phyloP scores from a whole-genome alignment of 2,888 invertebrate genomes.

The Acanthacorydalis orientalis region DNA sequence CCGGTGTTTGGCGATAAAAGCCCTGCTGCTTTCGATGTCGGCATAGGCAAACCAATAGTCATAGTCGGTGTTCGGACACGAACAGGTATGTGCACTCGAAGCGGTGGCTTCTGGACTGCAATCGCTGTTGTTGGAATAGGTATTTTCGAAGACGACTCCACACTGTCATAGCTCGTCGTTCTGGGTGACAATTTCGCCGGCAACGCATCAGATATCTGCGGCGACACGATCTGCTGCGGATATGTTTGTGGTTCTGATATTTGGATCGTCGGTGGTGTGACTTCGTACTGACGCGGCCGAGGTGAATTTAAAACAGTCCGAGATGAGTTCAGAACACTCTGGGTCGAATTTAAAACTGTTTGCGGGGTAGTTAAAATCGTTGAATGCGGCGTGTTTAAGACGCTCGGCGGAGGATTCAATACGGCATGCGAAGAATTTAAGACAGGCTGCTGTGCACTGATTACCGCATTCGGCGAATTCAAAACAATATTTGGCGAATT shows the following conservation, averaged over 20 bases:
- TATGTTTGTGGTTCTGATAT: constrained; percentile 12
- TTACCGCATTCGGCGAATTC: no score
- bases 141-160: constrained; percentile 9
- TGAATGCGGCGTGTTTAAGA: no score
- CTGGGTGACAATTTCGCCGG: constrained; percentile 11
- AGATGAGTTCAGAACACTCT: no score
- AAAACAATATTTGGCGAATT: no score
- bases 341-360: no score
- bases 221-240: constrained; percentile 9
- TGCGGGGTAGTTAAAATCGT: no score
- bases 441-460: no score
- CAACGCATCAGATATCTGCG: constrained; percentile 9
- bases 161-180: constrained; percentile 3
- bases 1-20: constrained; percentile 3
- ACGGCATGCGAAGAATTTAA: no score
- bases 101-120: not conserved
- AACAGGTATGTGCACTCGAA: constrained; percentile 1
- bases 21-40: constrained; percentile 10
- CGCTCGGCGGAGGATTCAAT: no score
- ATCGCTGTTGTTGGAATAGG: constrained; percentile 8
- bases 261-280: not conserved
- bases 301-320: no score
- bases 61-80: not conserved
- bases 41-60: constrained; percentile 7
- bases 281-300: no score